Evolutionary conservation across 2,888 invertebrate species (phyloP), one percentile per base, ranked within the genome.

Genomic region (Oligia latruncula): DNA sequence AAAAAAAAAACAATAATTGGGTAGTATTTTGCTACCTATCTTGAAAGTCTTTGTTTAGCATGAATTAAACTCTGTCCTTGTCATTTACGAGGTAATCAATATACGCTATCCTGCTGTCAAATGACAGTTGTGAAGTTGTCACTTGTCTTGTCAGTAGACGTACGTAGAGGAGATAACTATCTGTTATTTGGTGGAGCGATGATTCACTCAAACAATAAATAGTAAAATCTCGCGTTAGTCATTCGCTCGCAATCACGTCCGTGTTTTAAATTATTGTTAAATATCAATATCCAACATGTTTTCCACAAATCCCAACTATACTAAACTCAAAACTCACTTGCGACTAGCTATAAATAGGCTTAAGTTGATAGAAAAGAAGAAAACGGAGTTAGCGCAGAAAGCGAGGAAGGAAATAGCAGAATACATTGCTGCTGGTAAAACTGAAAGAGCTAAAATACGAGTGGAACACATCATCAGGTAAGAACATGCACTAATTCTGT

Each of bases 391-490:
- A 90, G 98, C 99, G 4, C 98, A 99, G 93, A 99, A 99, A 95
- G 98, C 99, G 0, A 97, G 99, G 85, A 98, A 98, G 93, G 99
- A 99, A 97, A 99, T 99, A 81, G 99, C 99, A 1, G 99, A 99
- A 95, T 99, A 99, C 93, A 98, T 99, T 84, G 97, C 97, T 74
- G 98, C 98, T 88, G 99, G 98, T 78, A 99, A 99, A 97, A 97
- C 97, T 88, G 99, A 99, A 95, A 97, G 99, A 87, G 99, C 99
- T 0, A 98, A 99, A 94, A 99, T 99, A 86, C 97, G 99, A 49
- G 99, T 99, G 17, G 99, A 99, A 95, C 99, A 99, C 91, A 99
- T 99, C 80, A 99, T 99, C 80, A 97, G 98, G 98, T 98, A 93
- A 91, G 91, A 85, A 74, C n/a, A 29, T 20, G 3, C 17, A 35